phyloP scores from a whole-genome alignment of 2,888 invertebrate genomes.

The Caradrina kadenii region DNA sequence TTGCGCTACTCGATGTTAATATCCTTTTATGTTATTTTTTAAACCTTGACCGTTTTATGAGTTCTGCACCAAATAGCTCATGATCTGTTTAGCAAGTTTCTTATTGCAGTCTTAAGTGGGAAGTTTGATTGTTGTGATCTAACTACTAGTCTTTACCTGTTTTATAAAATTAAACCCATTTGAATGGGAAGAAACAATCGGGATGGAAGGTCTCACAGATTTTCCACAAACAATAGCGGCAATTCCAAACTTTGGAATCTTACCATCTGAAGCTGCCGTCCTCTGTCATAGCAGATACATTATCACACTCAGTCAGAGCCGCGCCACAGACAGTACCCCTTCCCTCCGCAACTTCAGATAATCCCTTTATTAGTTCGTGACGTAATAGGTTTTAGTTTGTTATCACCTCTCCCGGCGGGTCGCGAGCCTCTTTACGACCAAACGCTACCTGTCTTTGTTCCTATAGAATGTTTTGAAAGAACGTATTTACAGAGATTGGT shows the following conservation, averaged over 20 bases:
- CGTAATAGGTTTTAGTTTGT: slow-evolving; percentile 34
- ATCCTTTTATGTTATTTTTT: not conserved
- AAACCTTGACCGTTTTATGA: too few species aligned
- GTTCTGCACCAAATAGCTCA: too few species aligned
- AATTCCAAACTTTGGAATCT: slow-evolving; percentile 6
- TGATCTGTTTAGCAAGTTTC: too few species aligned
- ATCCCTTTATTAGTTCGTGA: slow-evolving; percentile 46
- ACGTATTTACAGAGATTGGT: not conserved
- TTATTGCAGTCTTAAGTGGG: too few species aligned
- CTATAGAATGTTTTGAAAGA: not conserved
- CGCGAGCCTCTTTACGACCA: slow-evolving; percentile 10
- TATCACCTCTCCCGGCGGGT: slow-evolving; percentile 15
- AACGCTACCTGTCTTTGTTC: slow-evolving; percentile 22
- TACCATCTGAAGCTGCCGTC: slow-evolving; percentile 2
- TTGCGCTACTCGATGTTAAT: not conserved
- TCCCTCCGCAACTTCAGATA: slow-evolving; percentile 29
- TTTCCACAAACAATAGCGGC: slow-evolving; percentile 3
- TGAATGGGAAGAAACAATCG: not conserved
- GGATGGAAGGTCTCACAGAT: not conserved
- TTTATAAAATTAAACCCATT: not conserved
- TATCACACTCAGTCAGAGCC: slow-evolving; percentile 11
- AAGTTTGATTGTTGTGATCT: too few species aligned
- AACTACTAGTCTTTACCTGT: too few species aligned
- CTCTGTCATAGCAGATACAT: slow-evolving; percentile 1
- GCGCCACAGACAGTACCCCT: not conserved